Base-by-base conservation (phyloP, 2,797 vertebrate species). In the Spheniscus humboldti region DNA sequence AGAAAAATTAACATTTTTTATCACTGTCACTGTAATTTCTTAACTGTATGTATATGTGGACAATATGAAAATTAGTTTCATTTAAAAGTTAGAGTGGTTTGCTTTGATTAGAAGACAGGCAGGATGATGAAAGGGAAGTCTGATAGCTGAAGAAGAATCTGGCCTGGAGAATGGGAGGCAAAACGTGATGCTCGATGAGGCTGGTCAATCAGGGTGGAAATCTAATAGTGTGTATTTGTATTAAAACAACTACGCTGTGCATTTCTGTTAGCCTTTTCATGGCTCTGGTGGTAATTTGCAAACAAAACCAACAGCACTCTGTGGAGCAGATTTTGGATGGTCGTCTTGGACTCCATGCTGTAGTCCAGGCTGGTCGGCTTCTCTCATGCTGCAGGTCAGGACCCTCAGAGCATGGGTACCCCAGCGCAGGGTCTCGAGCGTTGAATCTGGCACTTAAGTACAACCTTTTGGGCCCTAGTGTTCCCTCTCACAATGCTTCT, bases 1-100 rank as follows among this genome's bases (percentile, higher is more conserved):
- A 97, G 97, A 98, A 97, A 98, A 98, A 98, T 95, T 97, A 97
- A 96, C 97, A 97, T 98, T 98, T 97, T 98, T 97, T 97, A 97
- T 98, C 97, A 97, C 97, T 98, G 97, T 97, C 97, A 98, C 94
- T 95, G 90, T 97, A 98, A 98, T 98, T 98, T 98, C 96, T 97
- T 97, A 97, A 97, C 96, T 97, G 94, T 96, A 96, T 94, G 84
- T 97, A 82, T 97, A 86, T 93, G 84, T 95, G 96, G 96, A 96
- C 97, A 95, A 96, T 97, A 97, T 96, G 96, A 97, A 97, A 97
- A 97, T 96, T 93, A 96, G 92, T 88, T 96, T 97, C 66, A 95
- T 96, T 92, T 95, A 91, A 92, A 97, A 96, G 96, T 96, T 96
- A 78, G 91, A 92, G 92, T 88, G 86, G 60, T 93, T 96, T 93